Evolutionary conservation across 2,888 invertebrate species (phyloP).

Genomic region (Dorcus parallelipipedus): DNA sequence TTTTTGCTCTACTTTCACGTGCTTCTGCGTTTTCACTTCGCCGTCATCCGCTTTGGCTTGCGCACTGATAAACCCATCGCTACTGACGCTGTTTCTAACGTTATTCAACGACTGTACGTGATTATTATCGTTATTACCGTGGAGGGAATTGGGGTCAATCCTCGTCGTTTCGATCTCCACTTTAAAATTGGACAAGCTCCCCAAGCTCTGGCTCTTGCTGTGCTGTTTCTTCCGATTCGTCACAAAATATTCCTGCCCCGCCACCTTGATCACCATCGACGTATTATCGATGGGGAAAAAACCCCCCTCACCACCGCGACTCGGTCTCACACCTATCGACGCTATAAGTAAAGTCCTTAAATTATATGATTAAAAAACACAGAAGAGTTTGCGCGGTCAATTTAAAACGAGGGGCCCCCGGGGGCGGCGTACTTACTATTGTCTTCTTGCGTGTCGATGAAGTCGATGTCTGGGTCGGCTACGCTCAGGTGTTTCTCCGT

Average conservation of each 20-base stretch:
- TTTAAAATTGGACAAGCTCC: slow-evolving; percentile 44
- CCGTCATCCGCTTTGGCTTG: background rate
- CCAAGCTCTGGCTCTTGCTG: slow-evolving; percentile 45
- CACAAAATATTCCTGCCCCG: slow-evolving; percentile 48
- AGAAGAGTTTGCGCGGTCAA: too few species aligned
- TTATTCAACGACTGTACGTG: background rate
- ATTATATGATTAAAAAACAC: background rate
- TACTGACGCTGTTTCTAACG: background rate
- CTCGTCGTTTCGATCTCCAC: slow-evolving; percentile 38
- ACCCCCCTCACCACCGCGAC: background rate
- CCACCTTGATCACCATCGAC: slow-evolving; percentile 48
- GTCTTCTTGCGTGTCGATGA: slow-evolving; percentile 59
- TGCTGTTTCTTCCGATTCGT: slow-evolving; percentile 44
- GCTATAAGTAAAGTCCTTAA: slow-evolving; percentile 5
- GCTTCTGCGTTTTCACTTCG: background rate
- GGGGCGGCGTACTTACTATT: slow-evolving; percentile 29
- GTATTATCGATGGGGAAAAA: slow-evolving; percentile 37
- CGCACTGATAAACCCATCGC: background rate
- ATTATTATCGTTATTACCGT: background rate
- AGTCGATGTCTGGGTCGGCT: slow-evolving; percentile 67
- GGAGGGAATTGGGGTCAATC: background rate
- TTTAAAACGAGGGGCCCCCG: background rate
- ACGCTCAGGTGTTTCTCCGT: slow-evolving; percentile 64
- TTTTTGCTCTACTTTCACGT: background rate
- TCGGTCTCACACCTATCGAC: background rate